A percentile compares a stretch with the other conserved stretches of the same genome.
Conservation (phyloP, 2,797 vertebrate genomes). For the Platalea minor region DNA sequence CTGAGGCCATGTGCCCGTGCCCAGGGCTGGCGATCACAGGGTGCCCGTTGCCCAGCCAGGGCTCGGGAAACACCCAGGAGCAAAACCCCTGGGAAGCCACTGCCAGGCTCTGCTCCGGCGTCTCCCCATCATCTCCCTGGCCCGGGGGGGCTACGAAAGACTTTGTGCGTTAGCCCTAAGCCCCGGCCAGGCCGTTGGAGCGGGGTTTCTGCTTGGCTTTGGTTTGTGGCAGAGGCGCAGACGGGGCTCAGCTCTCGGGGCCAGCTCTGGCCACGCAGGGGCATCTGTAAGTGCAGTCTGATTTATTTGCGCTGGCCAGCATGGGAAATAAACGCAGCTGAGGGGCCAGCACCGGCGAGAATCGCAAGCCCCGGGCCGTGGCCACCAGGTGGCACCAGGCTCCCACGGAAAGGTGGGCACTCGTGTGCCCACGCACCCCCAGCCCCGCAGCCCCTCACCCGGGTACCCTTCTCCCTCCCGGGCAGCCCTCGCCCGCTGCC, state of each 20-base stretch:
- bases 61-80: not conserved
- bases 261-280: not conserved
- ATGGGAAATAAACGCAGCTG: not conserved
- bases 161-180: not conserved
- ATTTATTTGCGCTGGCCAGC: not conserved
- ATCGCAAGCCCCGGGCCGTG: not conserved
- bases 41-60: not conserved
- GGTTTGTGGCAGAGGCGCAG: not conserved
- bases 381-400: constrained; percentile 33
- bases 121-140: not conserved
- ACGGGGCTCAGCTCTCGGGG: not conserved
- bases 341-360: not conserved
- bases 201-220: not conserved
- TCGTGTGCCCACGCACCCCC: accelerated
- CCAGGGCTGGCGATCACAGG: accelerated
- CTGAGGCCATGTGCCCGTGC: accelerated
- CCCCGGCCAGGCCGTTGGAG: not conserved
- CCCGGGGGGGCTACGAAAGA: accelerated
- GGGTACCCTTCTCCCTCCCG: not conserved
- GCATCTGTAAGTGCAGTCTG: not conserved
- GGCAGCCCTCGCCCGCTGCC: not conserved
- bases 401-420: not conserved
- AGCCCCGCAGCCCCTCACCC: no score
- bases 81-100: not conserved
- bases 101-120: accelerated